A percentile compares a stretch with the other conserved stretches of the same genome.
Evolutionary conservation across 1,140 invertebrate species (phyloP).

Genomic region (Hylaeus anthracinus): DNA sequence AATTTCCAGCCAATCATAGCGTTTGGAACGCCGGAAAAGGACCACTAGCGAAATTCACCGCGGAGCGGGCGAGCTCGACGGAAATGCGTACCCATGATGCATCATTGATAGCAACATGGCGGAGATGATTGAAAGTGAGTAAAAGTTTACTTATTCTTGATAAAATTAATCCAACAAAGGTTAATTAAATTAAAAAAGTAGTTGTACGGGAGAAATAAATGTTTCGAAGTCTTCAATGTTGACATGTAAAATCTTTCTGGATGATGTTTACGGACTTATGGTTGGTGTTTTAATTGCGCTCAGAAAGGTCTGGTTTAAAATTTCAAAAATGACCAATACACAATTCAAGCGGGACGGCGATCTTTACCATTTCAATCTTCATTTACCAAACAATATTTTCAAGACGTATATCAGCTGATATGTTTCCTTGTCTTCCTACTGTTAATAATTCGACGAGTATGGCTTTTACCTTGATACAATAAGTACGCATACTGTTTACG

Average conservation of each 20-base stretch:
- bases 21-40: conserved; percentile 32
- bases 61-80: conserved; percentile 62
- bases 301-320: conserved; percentile 75
- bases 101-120: conserved; percentile 86
- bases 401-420: conserved; percentile 29
- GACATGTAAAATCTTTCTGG: neutral
- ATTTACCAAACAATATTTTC: conserved; percentile 66
- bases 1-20: conserved; percentile 5
- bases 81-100: conserved; percentile 74
- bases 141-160: conserved; percentile 68
- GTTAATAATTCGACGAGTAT: conserved; percentile 3
- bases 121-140: conserved; percentile 89
- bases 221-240: conserved; percentile 59
- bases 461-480: neutral
- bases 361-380: conserved; percentile 70
- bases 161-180: conserved; percentile 60
- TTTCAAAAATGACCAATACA: conserved; percentile 80
- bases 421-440: conserved; percentile 26
- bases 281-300: conserved; percentile 70
- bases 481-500: conserved; percentile 47
- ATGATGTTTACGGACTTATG: neutral
- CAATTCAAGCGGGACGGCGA: conserved; percentile 75
- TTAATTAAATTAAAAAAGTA: neutral
- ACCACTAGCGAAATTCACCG: conserved; percentile 48
- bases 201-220: conserved; percentile 17